Evolutionary conservation across 2,113 vertebrate species (phyloP).

Genomic region (Ovis canadensis): DNA sequence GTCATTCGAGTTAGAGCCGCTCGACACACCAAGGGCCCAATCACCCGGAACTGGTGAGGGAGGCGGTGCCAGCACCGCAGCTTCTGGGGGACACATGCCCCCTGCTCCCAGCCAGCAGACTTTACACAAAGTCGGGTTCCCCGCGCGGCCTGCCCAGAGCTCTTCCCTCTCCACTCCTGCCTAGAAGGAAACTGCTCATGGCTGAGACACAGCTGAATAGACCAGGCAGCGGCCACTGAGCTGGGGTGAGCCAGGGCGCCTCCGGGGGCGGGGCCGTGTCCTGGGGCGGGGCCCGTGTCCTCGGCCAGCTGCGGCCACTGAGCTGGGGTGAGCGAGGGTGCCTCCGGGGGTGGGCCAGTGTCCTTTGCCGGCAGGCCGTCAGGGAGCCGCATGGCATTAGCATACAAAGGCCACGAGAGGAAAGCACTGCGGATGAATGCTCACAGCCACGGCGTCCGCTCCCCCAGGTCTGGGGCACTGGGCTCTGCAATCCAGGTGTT

Average conservation of each 20-base stretch:
- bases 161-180: fast-evolving
- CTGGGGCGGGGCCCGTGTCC: fast-evolving
- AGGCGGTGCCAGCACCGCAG: fast-evolving
- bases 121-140: no score
- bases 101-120: fast-evolving
- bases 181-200: fast-evolving
- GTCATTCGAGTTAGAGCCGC: fast-evolving
- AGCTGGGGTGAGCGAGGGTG: fast-evolving
- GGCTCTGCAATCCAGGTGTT: not conserved
- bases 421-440: fast-evolving
- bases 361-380: fast-evolving
- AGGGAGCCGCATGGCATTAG: fast-evolving
- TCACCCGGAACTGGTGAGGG: fast-evolving
- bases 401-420: fast-evolving
- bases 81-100: fast-evolving
- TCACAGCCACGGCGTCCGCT: fast-evolving
- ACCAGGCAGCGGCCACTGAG: fast-evolving
- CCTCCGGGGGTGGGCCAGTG: fast-evolving
- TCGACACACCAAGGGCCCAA: no score
- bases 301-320: fast-evolving
- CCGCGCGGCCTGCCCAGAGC: fast-evolving
- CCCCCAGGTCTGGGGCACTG: not conserved
- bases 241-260: not conserved
- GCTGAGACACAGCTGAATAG: not conserved
- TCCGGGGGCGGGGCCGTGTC: fast-evolving